Base-by-base conservation (phyloP, 2,797 vertebrate species). In the Arremon brunneinucha region DNA sequence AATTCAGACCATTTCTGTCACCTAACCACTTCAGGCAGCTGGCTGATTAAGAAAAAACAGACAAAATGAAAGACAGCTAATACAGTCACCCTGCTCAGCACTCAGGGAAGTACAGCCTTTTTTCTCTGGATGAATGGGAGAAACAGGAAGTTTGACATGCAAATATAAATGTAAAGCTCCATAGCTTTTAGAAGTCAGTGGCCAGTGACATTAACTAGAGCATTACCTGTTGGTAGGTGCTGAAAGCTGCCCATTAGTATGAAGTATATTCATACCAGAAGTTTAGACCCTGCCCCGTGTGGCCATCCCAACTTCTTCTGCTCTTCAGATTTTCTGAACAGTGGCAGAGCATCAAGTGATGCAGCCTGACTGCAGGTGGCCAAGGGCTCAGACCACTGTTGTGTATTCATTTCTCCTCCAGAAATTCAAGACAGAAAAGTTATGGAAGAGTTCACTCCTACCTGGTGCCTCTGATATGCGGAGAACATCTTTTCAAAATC, bases 401-500 rank as follows among this genome's bases (percentile, higher is more conserved):
- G 8, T 1, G 8, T 26, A 19, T 68, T 85, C 27, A 46, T 50
- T 88, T 56, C 47, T 90, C 18, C n/a, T 68, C 28, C 60, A 88
- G 39, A 64, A 90, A 67, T 57, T 69, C 44, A 89, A 44, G 50
- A n/a, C 72, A 74, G 24, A 49, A 18, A 72, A 67, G 12, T 9
- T 39, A 26, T 57, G 15, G 35, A 79, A 69, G 5, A n/a, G 18
- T 18, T 60, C 67, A 52, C 4, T 60, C 95, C 86, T 98, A 99
- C 99, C 98, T 99, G 99, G 88, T 99, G 99, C 97, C 99, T 98
- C 97, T 99, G 99, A 97, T 99, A 99, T 0, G 99, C 99, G 2
- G 99, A 99, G 96, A 99, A 99, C 99, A 99, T 99, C 98, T 99
- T 99, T 97, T 99, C 99, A 89, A 99, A 99, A 95, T 99, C 99